These are phyloP conservation scores for Helobdella robusta DNA, from an alignment of 2,888 invertebrate species.

Conservation along the genomic window DNA sequence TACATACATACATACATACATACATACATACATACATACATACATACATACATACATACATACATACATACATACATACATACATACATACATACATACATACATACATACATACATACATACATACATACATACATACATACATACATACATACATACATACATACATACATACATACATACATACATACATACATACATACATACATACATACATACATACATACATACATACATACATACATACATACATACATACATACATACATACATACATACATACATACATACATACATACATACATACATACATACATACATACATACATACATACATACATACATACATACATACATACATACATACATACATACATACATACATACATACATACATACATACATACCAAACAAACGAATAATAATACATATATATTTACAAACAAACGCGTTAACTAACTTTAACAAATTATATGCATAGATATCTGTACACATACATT, in stretches of 20 bases:
- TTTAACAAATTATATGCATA: no score
- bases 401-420: not conserved
- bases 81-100: no score
- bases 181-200: slow-evolving; percentile 3
- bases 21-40: no score
- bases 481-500: no score
- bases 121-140: no score
- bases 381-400: slow-evolving; percentile 2
- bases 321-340: slow-evolving; percentile 2
- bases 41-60: no score
- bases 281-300: slow-evolving; percentile 2
- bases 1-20: no score
- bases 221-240: slow-evolving; percentile 2
- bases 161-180: slow-evolving; percentile 2
- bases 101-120: no score
- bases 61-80: no score
- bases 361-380: slow-evolving; percentile 2
- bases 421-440: not conserved
- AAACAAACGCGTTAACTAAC: no score
- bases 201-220: slow-evolving; percentile 2
- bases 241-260: slow-evolving; percentile 2
- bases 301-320: slow-evolving; percentile 2
- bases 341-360: slow-evolving; percentile 2
- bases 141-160: no score
- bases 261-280: slow-evolving; percentile 2